These are phyloP conservation scores for Galeopsomyia nigrocyanea DNA, from an alignment of 2,888 invertebrate species.

Conservation along the genomic window DNA sequence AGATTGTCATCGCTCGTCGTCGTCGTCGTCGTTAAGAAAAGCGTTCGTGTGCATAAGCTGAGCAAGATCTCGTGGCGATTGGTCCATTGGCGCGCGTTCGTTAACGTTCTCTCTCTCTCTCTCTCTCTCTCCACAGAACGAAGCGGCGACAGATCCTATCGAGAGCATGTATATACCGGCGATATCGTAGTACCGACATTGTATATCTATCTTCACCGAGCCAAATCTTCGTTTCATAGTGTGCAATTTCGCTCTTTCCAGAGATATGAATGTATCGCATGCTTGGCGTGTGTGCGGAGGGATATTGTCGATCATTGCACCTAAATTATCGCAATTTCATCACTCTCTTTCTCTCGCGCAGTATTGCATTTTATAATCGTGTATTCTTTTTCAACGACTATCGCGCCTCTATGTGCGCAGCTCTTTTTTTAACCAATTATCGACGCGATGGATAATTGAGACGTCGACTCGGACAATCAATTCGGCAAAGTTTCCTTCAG, in stretches of 20 bases:
- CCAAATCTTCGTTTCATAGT: no score
- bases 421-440: no score
- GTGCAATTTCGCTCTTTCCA: neutral
- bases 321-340: conserved; percentile 42
- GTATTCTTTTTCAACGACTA: no score
- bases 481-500: no score
- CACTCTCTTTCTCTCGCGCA: conserved; percentile 14
- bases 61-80: conserved; percentile 25
- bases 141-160: conserved; percentile 35
- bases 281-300: neutral
- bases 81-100: conserved; percentile 10
- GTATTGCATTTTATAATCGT: no score
- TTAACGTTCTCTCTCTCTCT: neutral
- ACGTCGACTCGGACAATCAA: no score
- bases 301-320: conserved; percentile 42
- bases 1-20: conserved; percentile 35
- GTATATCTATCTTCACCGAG: no score
- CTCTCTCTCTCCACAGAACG: no score
- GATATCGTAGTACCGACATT: no score
- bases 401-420: no score
- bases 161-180: neutral
- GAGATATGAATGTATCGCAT: conserved; percentile 24
- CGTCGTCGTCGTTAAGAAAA: conserved; percentile 42
- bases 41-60: conserved; percentile 8
- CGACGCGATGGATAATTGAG: no score